Conservation (phyloP, 2,888 invertebrate genomes). For the Drosophila merina region DNA sequence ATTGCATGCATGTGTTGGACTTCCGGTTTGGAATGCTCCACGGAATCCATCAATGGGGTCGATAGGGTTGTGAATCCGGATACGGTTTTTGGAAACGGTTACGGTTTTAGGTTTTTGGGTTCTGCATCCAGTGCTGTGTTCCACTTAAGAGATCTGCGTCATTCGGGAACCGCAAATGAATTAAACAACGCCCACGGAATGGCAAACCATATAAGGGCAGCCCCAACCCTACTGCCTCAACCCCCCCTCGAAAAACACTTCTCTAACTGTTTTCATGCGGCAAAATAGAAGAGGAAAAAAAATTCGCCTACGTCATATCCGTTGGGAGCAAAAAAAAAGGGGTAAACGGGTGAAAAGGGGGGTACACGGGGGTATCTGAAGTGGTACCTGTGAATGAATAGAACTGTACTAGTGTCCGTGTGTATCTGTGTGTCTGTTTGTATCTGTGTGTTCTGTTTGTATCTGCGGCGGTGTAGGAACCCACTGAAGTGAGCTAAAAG, state of each 20-base stretch:
- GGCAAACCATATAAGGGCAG: conserved; percentile 43
- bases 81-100: conserved; percentile 10
- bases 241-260: conserved; percentile 16
- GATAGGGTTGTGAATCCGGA: not conserved
- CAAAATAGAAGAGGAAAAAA: conserved; percentile 26
- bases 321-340: conserved; percentile 11
- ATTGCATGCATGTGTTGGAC: conserved; percentile 33
- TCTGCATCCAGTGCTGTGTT: conserved; percentile 31
- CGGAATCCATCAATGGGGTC: conserved; percentile 40
- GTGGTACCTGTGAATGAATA: conserved; percentile 47
- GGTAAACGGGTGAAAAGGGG: conserved; percentile 9
- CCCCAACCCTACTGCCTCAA: not conserved
- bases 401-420: conserved; percentile 26
- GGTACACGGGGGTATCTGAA: conserved; percentile 17
- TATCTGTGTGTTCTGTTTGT: conserved; percentile 14
- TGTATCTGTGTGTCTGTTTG: conserved; percentile 8
- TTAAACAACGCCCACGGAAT: conserved; percentile 43
- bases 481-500: conserved; percentile 45
- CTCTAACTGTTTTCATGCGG: conserved; percentile 41
- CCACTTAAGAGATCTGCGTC: conserved; percentile 52
- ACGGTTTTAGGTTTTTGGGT: not conserved
- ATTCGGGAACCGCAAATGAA: conserved; percentile 49
- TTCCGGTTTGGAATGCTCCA: conserved; percentile 30
- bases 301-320: conserved; percentile 43
- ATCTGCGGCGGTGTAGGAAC: conserved; percentile 28